These are phyloP conservation scores for Scortum barcoo DNA, from an alignment of 2,113 vertebrate species.

Conservation along the genomic window DNA sequence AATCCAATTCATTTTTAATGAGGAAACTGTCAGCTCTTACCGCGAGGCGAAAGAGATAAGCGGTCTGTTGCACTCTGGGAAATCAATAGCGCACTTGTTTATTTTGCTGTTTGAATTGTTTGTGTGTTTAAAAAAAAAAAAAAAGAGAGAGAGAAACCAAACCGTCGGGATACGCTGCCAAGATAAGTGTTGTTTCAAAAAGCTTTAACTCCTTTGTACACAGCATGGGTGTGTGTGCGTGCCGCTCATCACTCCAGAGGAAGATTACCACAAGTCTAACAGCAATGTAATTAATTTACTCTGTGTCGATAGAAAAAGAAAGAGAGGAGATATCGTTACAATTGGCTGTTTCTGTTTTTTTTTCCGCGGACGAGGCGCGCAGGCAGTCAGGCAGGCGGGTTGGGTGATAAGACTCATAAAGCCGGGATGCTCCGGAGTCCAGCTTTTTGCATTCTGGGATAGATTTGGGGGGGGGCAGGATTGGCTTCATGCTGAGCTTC, in stretches of 20 bases:
- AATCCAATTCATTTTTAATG: slow-evolving; percentile 93
- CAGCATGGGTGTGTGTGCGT: slow-evolving; percentile 50
- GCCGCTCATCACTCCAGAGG: slow-evolving; percentile 76
- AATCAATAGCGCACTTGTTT: slow-evolving; percentile 89
- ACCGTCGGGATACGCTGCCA: slow-evolving; percentile 75
- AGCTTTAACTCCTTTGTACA: slow-evolving; percentile 76
- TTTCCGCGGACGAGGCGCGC: slow-evolving; percentile 37
- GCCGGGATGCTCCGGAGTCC: slow-evolving; percentile 58
- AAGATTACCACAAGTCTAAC: slow-evolving; percentile 81
- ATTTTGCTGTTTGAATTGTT: slow-evolving; percentile 93
- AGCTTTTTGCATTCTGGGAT: slow-evolving; percentile 65
- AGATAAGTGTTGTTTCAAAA: slow-evolving; percentile 82
- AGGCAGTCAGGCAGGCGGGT: slow-evolving; percentile 29
- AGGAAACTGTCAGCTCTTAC: slow-evolving; percentile 88
- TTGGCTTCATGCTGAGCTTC: slow-evolving; percentile 42
- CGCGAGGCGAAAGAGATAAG: slow-evolving; percentile 85
- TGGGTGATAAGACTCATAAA: slow-evolving; percentile 68
- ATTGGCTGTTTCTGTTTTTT: slow-evolving; percentile 71
- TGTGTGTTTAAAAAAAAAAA: slow-evolving; percentile 85
- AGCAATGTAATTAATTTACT: slow-evolving; percentile 83
- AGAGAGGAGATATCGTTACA: slow-evolving; percentile 70
- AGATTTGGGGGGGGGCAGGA: slow-evolving; percentile 42
- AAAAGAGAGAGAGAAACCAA: too few relatives aligned
- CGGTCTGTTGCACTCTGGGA: slow-evolving; percentile 89
- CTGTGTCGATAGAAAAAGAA: slow-evolving; percentile 70